Conservation (phyloP, 2,888 invertebrate genomes). For the Hirtodrosophila duncani region DNA sequence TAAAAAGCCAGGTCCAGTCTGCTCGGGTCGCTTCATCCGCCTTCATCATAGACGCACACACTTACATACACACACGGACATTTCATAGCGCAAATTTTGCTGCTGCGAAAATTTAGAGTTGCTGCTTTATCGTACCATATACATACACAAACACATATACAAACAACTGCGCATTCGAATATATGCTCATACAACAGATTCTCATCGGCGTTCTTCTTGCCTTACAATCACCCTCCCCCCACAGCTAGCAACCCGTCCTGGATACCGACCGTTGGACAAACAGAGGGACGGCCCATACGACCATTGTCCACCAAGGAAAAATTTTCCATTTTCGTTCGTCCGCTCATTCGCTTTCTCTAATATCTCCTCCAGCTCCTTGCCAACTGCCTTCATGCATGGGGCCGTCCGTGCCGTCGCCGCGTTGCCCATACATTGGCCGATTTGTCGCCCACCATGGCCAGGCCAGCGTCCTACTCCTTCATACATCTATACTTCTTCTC, state of each 20-base stretch:
- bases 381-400: constrained; percentile 57
- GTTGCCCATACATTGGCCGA: constrained; percentile 43
- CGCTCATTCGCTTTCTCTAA: constrained; percentile 58
- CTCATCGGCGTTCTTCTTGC: constrained; percentile 49
- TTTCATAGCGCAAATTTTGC: constrained; percentile 66
- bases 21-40: constrained; percentile 38
- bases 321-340: constrained; percentile 68
- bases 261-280: constrained; percentile 23
- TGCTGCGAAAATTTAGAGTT: constrained; percentile 66
- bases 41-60: constrained; percentile 23
- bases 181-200: constrained; percentile 62
- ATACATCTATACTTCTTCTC: constrained; percentile 4
- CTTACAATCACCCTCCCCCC: constrained; percentile 8
- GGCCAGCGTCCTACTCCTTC: constrained; percentile 1
- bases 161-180: constrained; percentile 8
- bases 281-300: constrained; percentile 29
- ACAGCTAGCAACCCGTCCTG: constrained; percentile 21
- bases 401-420: too few species aligned
- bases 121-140: constrained; percentile 56
- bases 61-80: constrained; percentile 10
- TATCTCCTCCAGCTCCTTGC: constrained; percentile 64
- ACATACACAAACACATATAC: constrained; percentile 12
- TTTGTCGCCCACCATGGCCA: constrained; percentile 45
- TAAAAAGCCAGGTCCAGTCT: constrained; percentile 49
- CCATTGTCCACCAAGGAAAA: constrained; percentile 66